Percentiles rank a stretch among this genome's conserved stretches.
These are phyloP conservation scores for Diphyllodes magnificus DNA, from an alignment of 2,113 vertebrate genomes.

Conservation along the genomic window DNA sequence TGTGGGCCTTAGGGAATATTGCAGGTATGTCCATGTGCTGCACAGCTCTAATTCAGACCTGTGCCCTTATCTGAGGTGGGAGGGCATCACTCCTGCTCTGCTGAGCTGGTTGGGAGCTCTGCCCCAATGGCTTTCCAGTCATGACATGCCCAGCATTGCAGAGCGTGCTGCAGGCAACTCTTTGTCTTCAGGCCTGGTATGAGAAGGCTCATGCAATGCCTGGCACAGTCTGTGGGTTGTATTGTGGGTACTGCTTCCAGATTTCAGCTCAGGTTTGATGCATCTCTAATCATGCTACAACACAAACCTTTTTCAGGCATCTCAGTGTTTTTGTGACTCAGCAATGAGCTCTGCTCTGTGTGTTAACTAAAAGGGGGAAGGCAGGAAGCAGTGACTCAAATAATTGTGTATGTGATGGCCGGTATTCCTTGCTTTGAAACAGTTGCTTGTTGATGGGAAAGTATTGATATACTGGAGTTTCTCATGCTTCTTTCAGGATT, in stretches of 20 bases:
- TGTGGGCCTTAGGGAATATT: slow-evolving; percentile 93
- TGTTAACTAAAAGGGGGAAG: background rate
- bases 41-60: background rate
- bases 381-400: background rate
- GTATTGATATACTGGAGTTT: background rate
- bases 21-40: slow-evolving; percentile 74
- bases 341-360: background rate
- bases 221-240: background rate
- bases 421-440: background rate
- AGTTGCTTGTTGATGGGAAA: background rate
- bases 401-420: background rate
- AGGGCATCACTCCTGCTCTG: background rate
- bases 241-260: background rate
- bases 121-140: background rate
- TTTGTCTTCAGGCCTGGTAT: background rate
- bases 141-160: background rate
- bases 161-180: background rate
- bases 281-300: background rate
- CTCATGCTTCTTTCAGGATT: background rate
- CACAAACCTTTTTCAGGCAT: background rate
- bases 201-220: background rate
- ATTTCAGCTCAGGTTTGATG: background rate
- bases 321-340: background rate
- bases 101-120: background rate
- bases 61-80: background rate